Base-by-base conservation (phyloP, 2,797 vertebrate species). In the Cuculus canorus region DNA sequence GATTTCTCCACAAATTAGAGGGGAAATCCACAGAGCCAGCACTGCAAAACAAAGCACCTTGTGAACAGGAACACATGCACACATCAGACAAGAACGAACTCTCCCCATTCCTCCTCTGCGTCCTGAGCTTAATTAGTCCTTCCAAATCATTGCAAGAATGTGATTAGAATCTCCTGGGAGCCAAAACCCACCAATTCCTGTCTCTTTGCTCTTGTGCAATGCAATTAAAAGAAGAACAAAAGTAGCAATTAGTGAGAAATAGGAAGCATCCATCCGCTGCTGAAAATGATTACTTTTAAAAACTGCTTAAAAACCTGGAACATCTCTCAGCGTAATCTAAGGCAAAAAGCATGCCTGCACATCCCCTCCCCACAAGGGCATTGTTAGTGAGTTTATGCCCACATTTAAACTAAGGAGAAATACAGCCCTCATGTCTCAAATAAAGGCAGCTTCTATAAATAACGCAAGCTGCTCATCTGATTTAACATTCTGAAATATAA, bases 211-310 rank as follows among this genome's bases (percentile, higher is more conserved):
- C 84, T 82, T n/a, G 11, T 1, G 0, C 18, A 81, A 71, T 8
- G 2, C 1, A 7, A 68, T 53, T 66, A 80, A 65, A 70, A 90
- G 24, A 72, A 82, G 64, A 88, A 92, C 50, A 73, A 63, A 53
- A 78, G 64, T 5, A 73, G 45, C 47, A 95, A 88, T 93, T 90
- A 91, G 66, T 4, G 43, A 86, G 65, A 94, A 92, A 90, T 22
- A 79, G 28, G 63, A 83, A 92, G 27, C 61, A 87, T 32, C 65
- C 28, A 77, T 57, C 75, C 11, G 0, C 53, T 71, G 24, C 65
- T 72, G 47, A 54, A 88, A 94, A 86, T 10, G 0, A 61, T 19
- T 37, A 39, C 37, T 86, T 96, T 79, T 63, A 23, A 88, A 54
- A 82, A 64, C 33, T 19, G 48, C 81, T 84, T 86, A 60, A 86